Evolutionary conservation across 2,888 invertebrate species (phyloP).

Genomic region (Thymelicus acteon): DNA sequence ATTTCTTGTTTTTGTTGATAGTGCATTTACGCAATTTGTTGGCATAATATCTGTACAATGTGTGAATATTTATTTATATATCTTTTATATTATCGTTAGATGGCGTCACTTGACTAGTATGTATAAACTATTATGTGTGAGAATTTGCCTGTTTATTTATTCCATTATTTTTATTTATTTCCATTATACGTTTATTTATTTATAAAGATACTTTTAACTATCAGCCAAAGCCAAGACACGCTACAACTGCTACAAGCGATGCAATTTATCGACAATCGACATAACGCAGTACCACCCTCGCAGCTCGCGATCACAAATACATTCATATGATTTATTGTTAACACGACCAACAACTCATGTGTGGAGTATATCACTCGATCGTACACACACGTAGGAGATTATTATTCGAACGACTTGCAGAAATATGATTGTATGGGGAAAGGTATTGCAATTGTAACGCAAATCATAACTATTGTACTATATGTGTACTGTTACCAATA

Average conservation of each 20-base stretch:
- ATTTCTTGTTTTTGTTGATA: no score
- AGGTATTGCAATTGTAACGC: slow-evolving; percentile 10
- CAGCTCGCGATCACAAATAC: slow-evolving; percentile 76
- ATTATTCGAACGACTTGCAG: slow-evolving; percentile 54
- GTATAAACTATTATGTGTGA: no score
- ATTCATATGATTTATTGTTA: slow-evolving; percentile 82
- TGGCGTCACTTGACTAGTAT: no score
- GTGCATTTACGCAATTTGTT: no score
- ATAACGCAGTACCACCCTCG: slow-evolving; percentile 47
- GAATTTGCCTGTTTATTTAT: no score
- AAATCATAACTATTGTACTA: neutral
- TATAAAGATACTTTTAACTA: neutral
- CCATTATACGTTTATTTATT: neutral
- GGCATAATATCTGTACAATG: no score
- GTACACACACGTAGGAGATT: slow-evolving; percentile 58
- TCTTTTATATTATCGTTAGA: no score
- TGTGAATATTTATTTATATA: no score
- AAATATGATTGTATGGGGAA: slow-evolving; percentile 51
- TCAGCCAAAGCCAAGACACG: no score
- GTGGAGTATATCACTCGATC: slow-evolving; percentile 71
- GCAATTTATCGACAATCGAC: slow-evolving; percentile 33
- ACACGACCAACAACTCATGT: slow-evolving; percentile 76
- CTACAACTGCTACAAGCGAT: no score
- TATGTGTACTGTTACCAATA: no score
- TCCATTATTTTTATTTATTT: no score